Evolutionary conservation across 2,888 invertebrate species (phyloP).

Genomic region (Didymodactylos carnosus): DNA sequence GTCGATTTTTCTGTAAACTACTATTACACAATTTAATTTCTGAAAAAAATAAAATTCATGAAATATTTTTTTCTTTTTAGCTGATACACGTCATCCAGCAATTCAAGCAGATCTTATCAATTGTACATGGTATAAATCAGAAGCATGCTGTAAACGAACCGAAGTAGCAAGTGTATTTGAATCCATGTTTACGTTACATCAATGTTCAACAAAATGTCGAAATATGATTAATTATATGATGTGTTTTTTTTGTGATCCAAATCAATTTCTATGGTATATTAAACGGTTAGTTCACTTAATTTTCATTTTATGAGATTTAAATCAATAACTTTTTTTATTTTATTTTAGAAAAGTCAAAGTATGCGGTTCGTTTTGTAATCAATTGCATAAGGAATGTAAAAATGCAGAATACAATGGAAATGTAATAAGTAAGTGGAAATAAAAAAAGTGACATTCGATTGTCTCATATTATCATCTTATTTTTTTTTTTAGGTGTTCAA

Average conservation of each 20-base stretch:
- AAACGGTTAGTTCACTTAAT: constrained; percentile 17
- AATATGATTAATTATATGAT: constrained; percentile 33
- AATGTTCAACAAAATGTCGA: constrained; percentile 24
- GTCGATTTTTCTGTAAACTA: neutral
- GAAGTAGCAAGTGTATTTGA: constrained; percentile 20
- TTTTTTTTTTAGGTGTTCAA: constrained; percentile 16
- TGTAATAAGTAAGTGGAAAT: constrained; percentile 22
- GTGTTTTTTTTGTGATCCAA: constrained; percentile 35
- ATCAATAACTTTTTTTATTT: neutral
- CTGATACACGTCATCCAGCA: constrained; percentile 21
- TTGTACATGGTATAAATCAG: constrained; percentile 32
- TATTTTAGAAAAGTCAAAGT: constrained; percentile 24
- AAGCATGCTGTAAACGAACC: constrained; percentile 33
- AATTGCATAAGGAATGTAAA: constrained; percentile 25
- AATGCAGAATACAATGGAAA: constrained; percentile 25
- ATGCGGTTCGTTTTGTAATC: constrained; percentile 29
- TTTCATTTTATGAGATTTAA: too few species aligned
- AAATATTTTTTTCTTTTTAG: constrained; percentile 17
- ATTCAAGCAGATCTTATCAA: constrained; percentile 28
- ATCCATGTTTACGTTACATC: constrained; percentile 28
- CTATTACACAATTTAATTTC: neutral
- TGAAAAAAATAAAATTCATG: neutral
- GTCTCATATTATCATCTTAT: neutral
- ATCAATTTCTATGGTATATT: constrained; percentile 29
- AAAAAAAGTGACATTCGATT: neutral